These are phyloP conservation scores for Neuroterus valhalla DNA, from an alignment of 1,140 invertebrate genomes.

Conservation along the genomic window DNA sequence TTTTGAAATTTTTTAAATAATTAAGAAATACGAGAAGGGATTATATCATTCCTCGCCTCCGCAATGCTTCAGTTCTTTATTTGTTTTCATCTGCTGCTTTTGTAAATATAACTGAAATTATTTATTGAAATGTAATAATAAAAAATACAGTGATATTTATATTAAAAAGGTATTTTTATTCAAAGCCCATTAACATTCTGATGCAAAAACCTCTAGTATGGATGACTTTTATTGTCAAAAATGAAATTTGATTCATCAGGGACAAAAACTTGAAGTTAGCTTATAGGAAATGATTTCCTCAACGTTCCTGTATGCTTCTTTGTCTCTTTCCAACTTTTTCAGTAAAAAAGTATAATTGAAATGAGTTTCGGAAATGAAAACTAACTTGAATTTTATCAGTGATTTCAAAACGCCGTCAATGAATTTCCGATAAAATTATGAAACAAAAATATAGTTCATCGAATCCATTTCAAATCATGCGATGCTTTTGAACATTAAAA, in stretches of 20 bases:
- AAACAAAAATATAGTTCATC: too few species aligned
- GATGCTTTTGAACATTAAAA: too few species aligned
- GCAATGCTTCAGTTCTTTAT: slow-evolving; percentile 40
- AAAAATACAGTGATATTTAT: slow-evolving; percentile 29
- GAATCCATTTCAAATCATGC: too few species aligned
- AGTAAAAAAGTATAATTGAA: background rate
- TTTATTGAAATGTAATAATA: slow-evolving; percentile 24
- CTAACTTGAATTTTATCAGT: too few species aligned
- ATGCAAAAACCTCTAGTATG: too few species aligned
- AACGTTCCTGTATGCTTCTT: background rate
- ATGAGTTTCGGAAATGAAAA: too few species aligned
- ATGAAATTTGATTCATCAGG: background rate
- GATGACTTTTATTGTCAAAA: background rate
- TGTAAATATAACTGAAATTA: slow-evolving; percentile 25
- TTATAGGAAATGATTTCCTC: background rate
- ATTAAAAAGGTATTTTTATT: background rate
- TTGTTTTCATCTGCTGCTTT: slow-evolving; percentile 17
- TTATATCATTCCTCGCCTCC: background rate
- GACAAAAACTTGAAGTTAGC: too few species aligned
- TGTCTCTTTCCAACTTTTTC: background rate
- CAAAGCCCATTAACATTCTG: background rate
- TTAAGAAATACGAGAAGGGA: background rate
- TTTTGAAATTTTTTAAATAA: too few species aligned
- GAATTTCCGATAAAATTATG: too few species aligned
- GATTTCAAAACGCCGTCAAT: too few species aligned